These are phyloP conservation scores for Ischnus inquisitorius DNA, from an alignment of 2,888 invertebrate genomes.

Conservation along the genomic window DNA sequence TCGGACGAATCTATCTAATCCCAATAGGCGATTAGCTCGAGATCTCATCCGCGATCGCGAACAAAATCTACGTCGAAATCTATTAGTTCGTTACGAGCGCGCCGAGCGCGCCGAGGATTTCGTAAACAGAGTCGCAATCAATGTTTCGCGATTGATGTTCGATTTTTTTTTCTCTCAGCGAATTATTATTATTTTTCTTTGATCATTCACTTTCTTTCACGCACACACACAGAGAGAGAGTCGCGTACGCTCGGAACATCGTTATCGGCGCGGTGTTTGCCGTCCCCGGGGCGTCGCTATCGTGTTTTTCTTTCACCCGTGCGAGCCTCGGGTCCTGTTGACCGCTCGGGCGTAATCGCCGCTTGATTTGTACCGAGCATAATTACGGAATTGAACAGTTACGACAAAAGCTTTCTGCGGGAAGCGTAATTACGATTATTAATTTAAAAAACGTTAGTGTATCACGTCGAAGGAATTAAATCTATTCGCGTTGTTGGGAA, in stretches of 20 bases:
- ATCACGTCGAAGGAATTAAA: neutral
- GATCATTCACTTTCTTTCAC: slow-evolving; percentile 24
- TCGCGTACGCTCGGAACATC: slow-evolving; percentile 18
- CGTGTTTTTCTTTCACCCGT: slow-evolving; percentile 67
- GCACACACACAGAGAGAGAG: neutral
- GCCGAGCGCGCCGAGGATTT: neutral
- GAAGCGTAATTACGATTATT: neutral
- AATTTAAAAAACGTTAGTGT: neutral
- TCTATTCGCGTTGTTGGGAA: neutral
- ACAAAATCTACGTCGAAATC: neutral
- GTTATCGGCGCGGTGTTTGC: slow-evolving; percentile 48
- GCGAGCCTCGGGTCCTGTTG: slow-evolving; percentile 62
- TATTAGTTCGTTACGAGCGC: neutral
- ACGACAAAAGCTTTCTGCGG: neutral
- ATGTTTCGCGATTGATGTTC: neutral
- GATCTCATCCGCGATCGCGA: neutral
- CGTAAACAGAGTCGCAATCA: neutral
- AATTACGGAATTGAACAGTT: slow-evolving; percentile 6
- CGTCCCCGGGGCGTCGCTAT: slow-evolving; percentile 52
- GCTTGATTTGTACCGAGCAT: slow-evolving; percentile 36
- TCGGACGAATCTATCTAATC: neutral
- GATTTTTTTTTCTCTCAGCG: neutral
- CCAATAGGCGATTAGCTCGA: neutral
- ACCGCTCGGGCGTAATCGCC: slow-evolving; percentile 53
- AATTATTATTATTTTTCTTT: neutral